Percentiles rank a stretch among this genome's conserved stretches.
These are phyloP conservation scores for Ctenopoma kingsleyae DNA, from an alignment of 2,797 vertebrate species.

Conservation along the genomic window DNA sequence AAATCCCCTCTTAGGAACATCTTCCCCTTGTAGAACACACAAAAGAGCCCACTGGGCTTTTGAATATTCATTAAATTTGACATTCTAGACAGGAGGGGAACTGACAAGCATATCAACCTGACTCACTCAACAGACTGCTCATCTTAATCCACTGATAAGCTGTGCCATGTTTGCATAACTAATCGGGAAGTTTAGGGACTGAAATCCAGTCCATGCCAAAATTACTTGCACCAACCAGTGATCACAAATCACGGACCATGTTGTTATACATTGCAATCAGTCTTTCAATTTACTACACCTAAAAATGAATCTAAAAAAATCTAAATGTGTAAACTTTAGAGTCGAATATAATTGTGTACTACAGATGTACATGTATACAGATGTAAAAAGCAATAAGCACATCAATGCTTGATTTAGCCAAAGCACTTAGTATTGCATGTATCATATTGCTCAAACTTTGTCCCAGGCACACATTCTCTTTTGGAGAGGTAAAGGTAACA, in stretches of 20 bases:
- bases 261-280: too few relatives aligned
- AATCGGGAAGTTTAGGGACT: slow-evolving; percentile 49
- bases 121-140: slow-evolving; percentile 57
- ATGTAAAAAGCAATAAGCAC: too few relatives aligned
- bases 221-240: slow-evolving; percentile 24
- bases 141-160: slow-evolving; percentile 67
- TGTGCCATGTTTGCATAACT: slow-evolving; percentile 58
- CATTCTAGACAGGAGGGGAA: slow-evolving; percentile 56
- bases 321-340: too few relatives aligned
- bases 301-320: too few relatives aligned
- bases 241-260: too few relatives aligned
- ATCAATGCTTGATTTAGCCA: not conserved
- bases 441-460: not conserved
- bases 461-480: slow-evolving; percentile 4
- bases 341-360: too few relatives aligned
- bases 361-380: too few relatives aligned
- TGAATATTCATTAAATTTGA: slow-evolving; percentile 72
- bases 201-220: slow-evolving; percentile 32
- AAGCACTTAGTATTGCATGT: not conserved
- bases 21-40: slow-evolving; percentile 49
- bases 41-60: slow-evolving; percentile 53
- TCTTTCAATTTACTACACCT: too few relatives aligned
- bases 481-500: slow-evolving; percentile 1
- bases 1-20: slow-evolving; percentile 41
- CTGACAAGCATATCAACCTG: slow-evolving; percentile 62